phyloP scores from a whole-genome alignment of 2,888 invertebrate species.

The Asteroscopus sphinx region DNA sequence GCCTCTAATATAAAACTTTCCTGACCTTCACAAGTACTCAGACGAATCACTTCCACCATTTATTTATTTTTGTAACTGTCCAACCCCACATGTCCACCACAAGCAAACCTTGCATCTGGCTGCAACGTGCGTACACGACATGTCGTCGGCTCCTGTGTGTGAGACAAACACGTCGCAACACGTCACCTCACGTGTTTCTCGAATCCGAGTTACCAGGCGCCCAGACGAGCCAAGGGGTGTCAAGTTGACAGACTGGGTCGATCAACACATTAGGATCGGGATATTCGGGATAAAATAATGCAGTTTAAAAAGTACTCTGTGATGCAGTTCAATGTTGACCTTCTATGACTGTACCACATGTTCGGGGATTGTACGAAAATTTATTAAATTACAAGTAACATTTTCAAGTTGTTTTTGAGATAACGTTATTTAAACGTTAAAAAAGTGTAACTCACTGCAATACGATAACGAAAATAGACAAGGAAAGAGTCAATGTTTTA shows the following conservation, averaged over 20 bases:
- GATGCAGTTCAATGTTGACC: no score
- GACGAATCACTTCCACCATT: not conserved
- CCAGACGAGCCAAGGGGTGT: slow-evolving; percentile 19
- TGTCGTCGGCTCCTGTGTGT: slow-evolving; percentile 27
- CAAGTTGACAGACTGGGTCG: slow-evolving; percentile 7
- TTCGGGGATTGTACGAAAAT: no score
- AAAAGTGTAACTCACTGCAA: no score
- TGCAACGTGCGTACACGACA: slow-evolving; percentile 1
- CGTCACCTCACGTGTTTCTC: slow-evolving; percentile 51
- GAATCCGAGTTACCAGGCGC: slow-evolving; percentile 44
- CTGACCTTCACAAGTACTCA: slow-evolving; percentile 1
- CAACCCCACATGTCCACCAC: slow-evolving; percentile 19
- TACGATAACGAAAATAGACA: no score
- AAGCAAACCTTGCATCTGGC: slow-evolving; percentile 8
- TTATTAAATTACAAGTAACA: no score
- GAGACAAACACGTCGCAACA: slow-evolving; percentile 46
- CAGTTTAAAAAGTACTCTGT: no score
- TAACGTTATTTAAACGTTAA: no score
- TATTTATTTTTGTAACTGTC: no score
- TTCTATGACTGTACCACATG: no score
- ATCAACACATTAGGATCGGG: slow-evolving; percentile 12
- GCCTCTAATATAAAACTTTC: not conserved
- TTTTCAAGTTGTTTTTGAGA: no score
- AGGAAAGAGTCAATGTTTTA: no score
- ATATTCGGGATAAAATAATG: no score